These are phyloP conservation scores for Acromyrmex heyeri DNA, from an alignment of 1,140 invertebrate genomes.

Conservation along the genomic window DNA sequence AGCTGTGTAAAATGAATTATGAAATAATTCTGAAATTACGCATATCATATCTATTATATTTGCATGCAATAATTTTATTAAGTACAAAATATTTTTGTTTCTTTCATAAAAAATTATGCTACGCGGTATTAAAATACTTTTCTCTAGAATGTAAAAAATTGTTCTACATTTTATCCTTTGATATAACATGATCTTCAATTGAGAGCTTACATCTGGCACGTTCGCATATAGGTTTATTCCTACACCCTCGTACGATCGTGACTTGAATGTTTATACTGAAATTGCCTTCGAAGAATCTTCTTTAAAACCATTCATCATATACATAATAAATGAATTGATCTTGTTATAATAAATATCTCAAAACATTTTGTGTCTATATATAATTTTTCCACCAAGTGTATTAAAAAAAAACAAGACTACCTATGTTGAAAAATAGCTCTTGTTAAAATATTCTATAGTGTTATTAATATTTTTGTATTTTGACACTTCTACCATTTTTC, in stretches of 20 bases:
- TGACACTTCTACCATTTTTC: neutral
- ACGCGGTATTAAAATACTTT: neutral
- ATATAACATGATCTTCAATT: constrained; percentile 3
- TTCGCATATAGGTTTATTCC: constrained; percentile 4
- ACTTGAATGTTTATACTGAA: constrained; percentile 33
- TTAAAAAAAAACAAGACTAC: too few species aligned
- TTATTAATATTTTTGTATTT: neutral
- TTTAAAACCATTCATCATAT: neutral
- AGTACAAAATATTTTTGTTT: too few species aligned
- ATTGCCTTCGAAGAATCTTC: neutral
- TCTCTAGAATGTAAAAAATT: neutral
- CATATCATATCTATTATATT: too few species aligned
- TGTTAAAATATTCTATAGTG: neutral
- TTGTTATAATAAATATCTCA: neutral
- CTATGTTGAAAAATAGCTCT: neutral
- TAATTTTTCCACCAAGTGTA: too few species aligned
- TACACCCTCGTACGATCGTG: constrained; percentile 4
- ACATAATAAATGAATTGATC: neutral
- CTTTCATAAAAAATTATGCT: too few species aligned
- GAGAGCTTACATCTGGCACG: constrained; percentile 3
- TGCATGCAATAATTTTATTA: too few species aligned
- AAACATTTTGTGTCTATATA: neutral
- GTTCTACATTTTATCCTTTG: neutral
- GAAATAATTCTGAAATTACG: too few species aligned
- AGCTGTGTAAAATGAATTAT: too few species aligned